A percentile compares a stretch with the other conserved stretches of the same genome.
Evolutionary conservation across 2,113 vertebrate species (phyloP).

Genomic region (Perca flavescens): DNA sequence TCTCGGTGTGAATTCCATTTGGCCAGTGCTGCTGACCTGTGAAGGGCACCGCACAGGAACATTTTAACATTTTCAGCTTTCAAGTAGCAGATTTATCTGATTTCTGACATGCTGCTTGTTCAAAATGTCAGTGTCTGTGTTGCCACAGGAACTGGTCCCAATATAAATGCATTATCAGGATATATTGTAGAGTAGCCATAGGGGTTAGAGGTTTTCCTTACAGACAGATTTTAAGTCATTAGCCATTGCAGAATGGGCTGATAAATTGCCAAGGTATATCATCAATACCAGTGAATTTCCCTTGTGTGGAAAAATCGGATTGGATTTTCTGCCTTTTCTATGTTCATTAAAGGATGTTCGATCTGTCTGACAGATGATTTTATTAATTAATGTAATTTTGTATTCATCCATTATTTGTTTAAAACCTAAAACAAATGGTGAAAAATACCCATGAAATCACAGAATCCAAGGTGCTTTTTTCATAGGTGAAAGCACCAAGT

Average conservation of each 20-base stretch:
- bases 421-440: not conserved
- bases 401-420: constrained; percentile 9
- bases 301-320: constrained; percentile 16
- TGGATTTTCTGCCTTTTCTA: constrained; percentile 6
- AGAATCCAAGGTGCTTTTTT: not conserved
- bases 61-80: constrained; percentile 47
- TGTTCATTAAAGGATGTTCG: constrained; percentile 14
- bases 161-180: not conserved
- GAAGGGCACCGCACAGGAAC: constrained; percentile 19
- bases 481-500: not conserved
- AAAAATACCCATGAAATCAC: not conserved
- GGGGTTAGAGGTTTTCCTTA: not conserved
- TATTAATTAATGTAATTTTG: constrained; percentile 19
- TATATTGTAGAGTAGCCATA: not conserved
- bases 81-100: constrained; percentile 29
- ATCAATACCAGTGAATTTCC: constrained; percentile 48
- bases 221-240: not conserved
- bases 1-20: constrained; percentile 38
- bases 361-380: not conserved
- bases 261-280: not conserved
- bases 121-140: not conserved
- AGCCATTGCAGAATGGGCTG: not conserved
- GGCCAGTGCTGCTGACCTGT: constrained; percentile 4
- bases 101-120: constrained; percentile 18
- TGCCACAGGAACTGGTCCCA: not conserved